These are phyloP conservation scores for Sinella curviseta DNA, from an alignment of 1,140 invertebrate species.

Conservation along the genomic window DNA sequence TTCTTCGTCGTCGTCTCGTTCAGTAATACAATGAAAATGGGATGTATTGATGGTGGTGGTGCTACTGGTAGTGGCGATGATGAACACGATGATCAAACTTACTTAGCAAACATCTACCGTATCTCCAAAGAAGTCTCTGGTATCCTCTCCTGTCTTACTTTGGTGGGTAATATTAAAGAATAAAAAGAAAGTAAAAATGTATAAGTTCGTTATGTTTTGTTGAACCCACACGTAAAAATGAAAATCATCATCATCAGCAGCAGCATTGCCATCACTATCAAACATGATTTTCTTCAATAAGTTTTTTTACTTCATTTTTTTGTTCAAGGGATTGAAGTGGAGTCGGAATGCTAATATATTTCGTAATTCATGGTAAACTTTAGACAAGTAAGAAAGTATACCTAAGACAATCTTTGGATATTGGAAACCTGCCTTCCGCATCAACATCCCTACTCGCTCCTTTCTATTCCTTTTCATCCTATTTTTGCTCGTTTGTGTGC, in stretches of 20 bases:
- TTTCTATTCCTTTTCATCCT: too few relatives aligned
- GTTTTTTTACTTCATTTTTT: neutral
- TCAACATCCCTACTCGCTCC: too few relatives aligned
- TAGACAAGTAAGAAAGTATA: neutral
- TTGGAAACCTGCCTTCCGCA: too few relatives aligned
- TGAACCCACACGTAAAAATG: neutral
- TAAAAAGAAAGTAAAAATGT: neutral
- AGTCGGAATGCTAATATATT: neutral
- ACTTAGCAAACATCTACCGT: neutral
- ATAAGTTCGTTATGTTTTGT: constrained; percentile 1
- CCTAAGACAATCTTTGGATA: too few relatives aligned
- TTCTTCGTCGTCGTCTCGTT: neutral
- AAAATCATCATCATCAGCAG: too few relatives aligned
- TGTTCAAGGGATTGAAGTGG: neutral
- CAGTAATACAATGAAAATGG: constrained; percentile 15
- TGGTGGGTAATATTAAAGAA: neutral
- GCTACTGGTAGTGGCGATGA: neutral
- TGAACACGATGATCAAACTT: constrained; percentile 1
- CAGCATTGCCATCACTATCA: neutral
- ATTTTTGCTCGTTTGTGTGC: too few relatives aligned
- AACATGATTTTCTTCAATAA: neutral
- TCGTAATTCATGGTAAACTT: neutral
- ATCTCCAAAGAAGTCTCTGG: neutral
- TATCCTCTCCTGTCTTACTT: neutral
- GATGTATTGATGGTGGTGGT: neutral